Evolutionary conservation across 1,140 invertebrate genomes (phyloP).

Genomic region (Lamellibrachia luymesi): DNA sequence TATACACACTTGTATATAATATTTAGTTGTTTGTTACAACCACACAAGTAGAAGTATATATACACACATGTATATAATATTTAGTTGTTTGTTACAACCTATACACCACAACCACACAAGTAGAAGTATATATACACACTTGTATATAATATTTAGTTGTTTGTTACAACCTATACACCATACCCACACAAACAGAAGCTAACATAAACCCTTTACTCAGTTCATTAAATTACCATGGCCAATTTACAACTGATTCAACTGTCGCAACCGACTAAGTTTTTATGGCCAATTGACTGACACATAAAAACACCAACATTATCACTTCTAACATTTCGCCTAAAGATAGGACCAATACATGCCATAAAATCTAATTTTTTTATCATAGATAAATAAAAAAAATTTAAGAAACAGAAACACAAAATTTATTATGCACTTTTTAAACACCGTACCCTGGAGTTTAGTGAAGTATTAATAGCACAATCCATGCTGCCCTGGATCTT

Average conservation of each 20-base stretch:
- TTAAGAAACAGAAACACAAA: neutral
- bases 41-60: no score
- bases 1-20: no score
- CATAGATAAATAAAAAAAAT: no score
- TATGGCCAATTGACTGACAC: neutral
- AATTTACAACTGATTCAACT: neutral
- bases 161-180: neutral
- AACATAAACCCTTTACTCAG: neutral
- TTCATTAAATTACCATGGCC: neutral
- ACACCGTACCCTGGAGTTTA: neutral
- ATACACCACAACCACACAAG: no score
- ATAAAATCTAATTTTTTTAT: neutral
- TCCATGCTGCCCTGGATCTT: neutral
- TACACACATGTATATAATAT: no score
- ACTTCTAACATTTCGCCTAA: neutral
- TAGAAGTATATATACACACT: no score
- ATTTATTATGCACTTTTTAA: neutral
- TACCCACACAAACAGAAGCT: neutral
- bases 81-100: no score
- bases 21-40: no score
- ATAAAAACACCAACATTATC: neutral
- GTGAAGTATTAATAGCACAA: neutral
- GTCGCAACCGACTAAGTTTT: neutral
- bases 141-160: neutral
- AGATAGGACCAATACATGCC: neutral